phyloP scores from a whole-genome alignment of 2,113 vertebrate species.

The Blennius ocellaris region DNA sequence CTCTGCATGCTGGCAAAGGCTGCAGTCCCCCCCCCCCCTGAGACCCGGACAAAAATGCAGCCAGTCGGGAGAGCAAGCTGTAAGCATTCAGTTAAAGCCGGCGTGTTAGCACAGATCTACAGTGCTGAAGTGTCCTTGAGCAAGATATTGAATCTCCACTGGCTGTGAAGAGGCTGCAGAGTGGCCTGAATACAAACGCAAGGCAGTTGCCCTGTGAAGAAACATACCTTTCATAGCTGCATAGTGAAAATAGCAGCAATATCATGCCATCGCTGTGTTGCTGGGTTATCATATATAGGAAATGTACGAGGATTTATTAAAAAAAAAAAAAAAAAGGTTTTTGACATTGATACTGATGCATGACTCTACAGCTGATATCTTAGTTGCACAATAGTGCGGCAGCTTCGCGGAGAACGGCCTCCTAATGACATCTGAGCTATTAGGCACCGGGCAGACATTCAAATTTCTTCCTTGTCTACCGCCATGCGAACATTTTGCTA shows the following conservation, averaged over 20 bases:
- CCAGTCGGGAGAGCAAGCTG: slow-evolving; percentile 16
- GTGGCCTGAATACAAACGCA: slow-evolving; percentile 12
- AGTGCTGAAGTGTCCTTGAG: slow-evolving; percentile 44
- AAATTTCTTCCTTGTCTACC: background rate
- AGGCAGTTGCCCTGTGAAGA: slow-evolving; percentile 12
- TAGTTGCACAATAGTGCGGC: slow-evolving; percentile 19
- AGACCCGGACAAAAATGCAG: slow-evolving; percentile 34
- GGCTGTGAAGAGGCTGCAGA: slow-evolving; percentile 12
- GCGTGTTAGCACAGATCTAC: slow-evolving; percentile 34
- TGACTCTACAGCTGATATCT: slow-evolving; percentile 9
- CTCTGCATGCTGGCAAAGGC: slow-evolving; percentile 15
- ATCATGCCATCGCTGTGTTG: slow-evolving; percentile 12
- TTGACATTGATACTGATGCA: slow-evolving; percentile 35
- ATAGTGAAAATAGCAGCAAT: slow-evolving; percentile 13
- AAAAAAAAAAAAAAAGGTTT: slow-evolving; percentile 1
- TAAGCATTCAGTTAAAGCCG: slow-evolving; percentile 17
- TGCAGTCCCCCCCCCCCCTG: slow-evolving; percentile 13
- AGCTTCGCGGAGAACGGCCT: background rate
- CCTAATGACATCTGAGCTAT: slow-evolving; percentile 21
- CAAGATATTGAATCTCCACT: slow-evolving; percentile 11
- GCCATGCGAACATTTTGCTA: background rate
- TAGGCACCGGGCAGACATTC: slow-evolving; percentile 1
- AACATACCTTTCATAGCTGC: slow-evolving; percentile 19
- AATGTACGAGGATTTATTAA: slow-evolving; percentile 15
- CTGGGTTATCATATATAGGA: background rate